Percentiles rank a stretch among this genome's conserved stretches.
Conservation (phyloP, 2,888 invertebrate genomes). For the Drosophila anomalipes region DNA sequence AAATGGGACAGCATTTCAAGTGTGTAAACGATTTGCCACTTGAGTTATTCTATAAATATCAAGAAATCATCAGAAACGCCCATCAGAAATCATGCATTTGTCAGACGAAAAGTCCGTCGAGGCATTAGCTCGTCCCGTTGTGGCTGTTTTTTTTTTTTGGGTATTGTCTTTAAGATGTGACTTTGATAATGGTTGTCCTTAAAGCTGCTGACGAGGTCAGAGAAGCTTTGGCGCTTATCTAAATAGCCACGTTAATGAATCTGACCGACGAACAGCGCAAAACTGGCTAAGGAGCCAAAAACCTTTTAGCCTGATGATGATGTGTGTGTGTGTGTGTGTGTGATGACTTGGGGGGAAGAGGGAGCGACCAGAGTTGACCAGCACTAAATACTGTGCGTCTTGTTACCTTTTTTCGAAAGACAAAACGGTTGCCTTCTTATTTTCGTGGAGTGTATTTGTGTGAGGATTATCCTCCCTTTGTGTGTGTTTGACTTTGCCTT, state of each 20-base stretch:
- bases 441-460: constrained; percentile 53
- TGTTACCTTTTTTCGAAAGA: constrained; percentile 65
- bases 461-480: constrained; percentile 78
- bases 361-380: constrained; percentile 16
- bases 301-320: constrained; percentile 68
- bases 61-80: constrained; percentile 68
- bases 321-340: constrained; percentile 7
- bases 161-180: constrained; percentile 59
- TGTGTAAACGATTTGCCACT: constrained; percentile 84
- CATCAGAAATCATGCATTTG: constrained; percentile 48
- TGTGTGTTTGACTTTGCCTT: constrained; percentile 67
- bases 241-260: constrained; percentile 81
- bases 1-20: constrained; percentile 77
- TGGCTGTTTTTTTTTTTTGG: constrained; percentile 4
- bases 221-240: constrained; percentile 70
- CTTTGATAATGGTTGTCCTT: constrained; percentile 45
- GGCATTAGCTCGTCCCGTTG: constrained; percentile 2
- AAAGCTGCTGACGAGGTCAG: constrained; percentile 38
- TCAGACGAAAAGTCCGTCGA: constrained; percentile 10
- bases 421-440: constrained; percentile 60
- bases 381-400: constrained; percentile 69
- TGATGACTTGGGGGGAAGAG: background rate
- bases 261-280: constrained; percentile 72
- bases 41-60: constrained; percentile 82
- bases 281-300: constrained; percentile 72